Evolutionary conservation across 2,797 vertebrate species (phyloP).

Genomic region (Crocodylus rhombifer): DNA sequence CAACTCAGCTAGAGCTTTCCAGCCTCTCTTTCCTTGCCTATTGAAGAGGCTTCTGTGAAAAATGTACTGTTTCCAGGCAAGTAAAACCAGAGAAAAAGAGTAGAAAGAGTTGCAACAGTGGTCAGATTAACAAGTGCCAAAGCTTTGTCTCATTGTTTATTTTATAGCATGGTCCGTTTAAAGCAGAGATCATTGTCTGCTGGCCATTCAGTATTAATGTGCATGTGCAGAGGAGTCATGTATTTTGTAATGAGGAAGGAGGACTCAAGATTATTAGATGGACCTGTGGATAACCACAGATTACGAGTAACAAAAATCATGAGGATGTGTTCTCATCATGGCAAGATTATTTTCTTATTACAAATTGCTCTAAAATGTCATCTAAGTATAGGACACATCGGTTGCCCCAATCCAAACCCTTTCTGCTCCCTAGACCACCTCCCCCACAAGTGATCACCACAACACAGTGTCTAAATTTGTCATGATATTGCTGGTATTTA

Average conservation of each 20-base stretch:
- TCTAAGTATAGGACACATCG: slow-evolving; percentile 74
- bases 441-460: slow-evolving; percentile 48
- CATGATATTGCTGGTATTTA: slow-evolving; percentile 25
- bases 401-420: slow-evolving; percentile 31
- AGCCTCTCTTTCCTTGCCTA: slow-evolving; percentile 31
- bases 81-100: not conserved
- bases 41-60: slow-evolving; percentile 27
- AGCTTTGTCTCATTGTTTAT: slow-evolving; percentile 8
- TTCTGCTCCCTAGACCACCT: too few species aligned
- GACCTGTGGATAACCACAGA: slow-evolving; percentile 73
- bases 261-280: slow-evolving; percentile 65
- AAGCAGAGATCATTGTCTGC: slow-evolving; percentile 42
- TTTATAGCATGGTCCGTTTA: slow-evolving; percentile 33
- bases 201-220: slow-evolving; percentile 21
- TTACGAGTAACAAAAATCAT: slow-evolving; percentile 76
- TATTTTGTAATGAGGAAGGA: slow-evolving; percentile 49
- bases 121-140: slow-evolving; percentile 32
- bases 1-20: not conserved
- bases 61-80: not conserved
- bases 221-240: slow-evolving; percentile 39
- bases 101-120: not conserved
- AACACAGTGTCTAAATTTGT: slow-evolving; percentile 65
- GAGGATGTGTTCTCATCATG: slow-evolving; percentile 71
- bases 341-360: slow-evolving; percentile 75
- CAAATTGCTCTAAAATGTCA: slow-evolving; percentile 77